Conservation (phyloP, 2,797 vertebrate genomes). For the Mormyrops attenuatus region DNA sequence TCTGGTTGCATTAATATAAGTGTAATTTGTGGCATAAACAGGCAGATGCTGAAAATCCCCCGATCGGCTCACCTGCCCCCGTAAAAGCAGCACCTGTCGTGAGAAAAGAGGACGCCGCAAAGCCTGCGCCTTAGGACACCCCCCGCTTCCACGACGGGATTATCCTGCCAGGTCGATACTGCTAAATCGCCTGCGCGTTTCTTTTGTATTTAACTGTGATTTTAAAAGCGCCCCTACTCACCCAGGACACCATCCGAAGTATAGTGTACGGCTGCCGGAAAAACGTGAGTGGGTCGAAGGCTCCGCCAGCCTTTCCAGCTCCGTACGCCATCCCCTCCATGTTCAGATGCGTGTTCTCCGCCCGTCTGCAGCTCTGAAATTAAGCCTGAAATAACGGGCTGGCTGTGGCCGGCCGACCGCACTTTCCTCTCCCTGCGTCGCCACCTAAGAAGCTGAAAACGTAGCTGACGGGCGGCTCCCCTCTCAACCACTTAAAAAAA, state of each 20-base stretch:
- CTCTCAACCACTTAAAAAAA: slow-evolving; percentile 23
- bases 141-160: neutral
- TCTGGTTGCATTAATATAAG: neutral
- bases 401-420: neutral
- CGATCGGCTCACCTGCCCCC: neutral
- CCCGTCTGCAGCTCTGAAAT: slow-evolving; percentile 9
- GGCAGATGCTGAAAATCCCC: neutral
- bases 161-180: neutral
- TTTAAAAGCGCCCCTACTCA: slow-evolving; percentile 42
- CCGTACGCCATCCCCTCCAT: slow-evolving; percentile 91
- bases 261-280: slow-evolving; percentile 85
- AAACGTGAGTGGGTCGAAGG: slow-evolving; percentile 87
- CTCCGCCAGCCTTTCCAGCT: slow-evolving; percentile 89
- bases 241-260: slow-evolving; percentile 80
- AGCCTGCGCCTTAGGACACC: neutral
- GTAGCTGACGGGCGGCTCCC: slow-evolving; percentile 7
- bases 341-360: slow-evolving; percentile 36
- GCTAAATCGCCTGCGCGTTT: neutral
- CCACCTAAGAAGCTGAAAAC: neutral
- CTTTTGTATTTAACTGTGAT: neutral
- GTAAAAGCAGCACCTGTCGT: neutral
- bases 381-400: slow-evolving; percentile 8
- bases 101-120: neutral
- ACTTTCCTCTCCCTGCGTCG: neutral
- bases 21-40: neutral